phyloP scores from a whole-genome alignment of 2,797 vertebrate species.

The Bradypodion ventrale region DNA sequence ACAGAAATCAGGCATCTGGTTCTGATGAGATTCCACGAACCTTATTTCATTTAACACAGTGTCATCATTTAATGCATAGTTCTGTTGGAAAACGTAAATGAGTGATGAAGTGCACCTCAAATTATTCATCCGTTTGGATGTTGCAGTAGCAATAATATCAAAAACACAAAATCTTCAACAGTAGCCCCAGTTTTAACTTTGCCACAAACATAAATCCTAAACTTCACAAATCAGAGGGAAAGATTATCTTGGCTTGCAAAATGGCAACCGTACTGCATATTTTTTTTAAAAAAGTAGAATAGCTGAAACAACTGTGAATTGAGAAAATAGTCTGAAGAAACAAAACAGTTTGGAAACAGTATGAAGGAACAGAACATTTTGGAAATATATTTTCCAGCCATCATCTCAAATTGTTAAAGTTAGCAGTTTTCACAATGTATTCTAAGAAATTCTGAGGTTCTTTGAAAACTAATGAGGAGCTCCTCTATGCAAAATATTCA shows the following conservation, averaged over 20 bases:
- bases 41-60: constrained; percentile 88
- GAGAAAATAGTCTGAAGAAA: constrained; percentile 25
- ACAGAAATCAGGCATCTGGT: constrained; percentile 84
- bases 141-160: not conserved
- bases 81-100: constrained; percentile 73
- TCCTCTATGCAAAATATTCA: not conserved
- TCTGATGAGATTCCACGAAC: constrained; percentile 83
- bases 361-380: constrained; percentile 2
- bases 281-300: not conserved
- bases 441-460: not conserved
- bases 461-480: not conserved
- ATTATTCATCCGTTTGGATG: constrained; percentile 9
- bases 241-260: constrained; percentile 10
- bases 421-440: not conserved
- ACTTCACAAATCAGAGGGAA: constrained; percentile 11
- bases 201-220: not conserved
- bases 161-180: not conserved
- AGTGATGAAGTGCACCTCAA: constrained; percentile 18
- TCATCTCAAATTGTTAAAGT: not conserved
- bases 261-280: not conserved
- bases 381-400: not conserved
- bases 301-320: constrained; percentile 5
- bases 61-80: constrained; percentile 88
- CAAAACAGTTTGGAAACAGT: not conserved
- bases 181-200: not conserved